Conservation (phyloP, 2,113 vertebrate species). For the Spea multiplicata region DNA sequence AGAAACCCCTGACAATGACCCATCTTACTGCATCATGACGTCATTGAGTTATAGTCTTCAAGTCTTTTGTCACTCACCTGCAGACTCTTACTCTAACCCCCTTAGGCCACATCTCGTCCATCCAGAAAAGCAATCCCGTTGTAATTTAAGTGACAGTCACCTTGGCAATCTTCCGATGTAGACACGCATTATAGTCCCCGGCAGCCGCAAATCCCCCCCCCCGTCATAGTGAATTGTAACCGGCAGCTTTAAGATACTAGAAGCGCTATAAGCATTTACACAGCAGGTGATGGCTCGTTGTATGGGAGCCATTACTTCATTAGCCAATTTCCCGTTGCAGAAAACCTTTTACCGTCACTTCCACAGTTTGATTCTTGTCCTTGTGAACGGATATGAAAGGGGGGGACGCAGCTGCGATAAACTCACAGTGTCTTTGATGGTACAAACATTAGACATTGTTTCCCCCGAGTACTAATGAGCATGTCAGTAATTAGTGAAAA, state of each 20-base stretch:
- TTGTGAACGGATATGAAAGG: conserved; percentile 16
- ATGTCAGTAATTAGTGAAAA: conserved; percentile 9
- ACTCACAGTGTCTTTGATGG: conserved; percentile 11
- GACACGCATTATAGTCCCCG: too few relatives aligned
- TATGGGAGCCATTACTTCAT: conserved; percentile 16
- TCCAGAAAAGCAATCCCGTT: too few relatives aligned
- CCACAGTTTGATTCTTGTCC: conserved; percentile 23
- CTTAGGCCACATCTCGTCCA: too few relatives aligned
- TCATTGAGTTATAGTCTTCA: too few relatives aligned
- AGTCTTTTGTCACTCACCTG: too few relatives aligned
- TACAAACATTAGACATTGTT: background rate
- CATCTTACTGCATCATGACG: too few relatives aligned
- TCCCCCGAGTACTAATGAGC: conserved; percentile 10
- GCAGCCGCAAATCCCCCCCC: too few relatives aligned
- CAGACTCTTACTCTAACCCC: too few relatives aligned
- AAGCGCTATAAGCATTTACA: background rate
- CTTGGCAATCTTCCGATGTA: too few relatives aligned
- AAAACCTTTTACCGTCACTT: conserved; percentile 12
- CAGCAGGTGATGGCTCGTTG: conserved; percentile 1
- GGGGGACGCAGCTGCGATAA: conserved; percentile 12
- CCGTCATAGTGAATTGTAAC: background rate
- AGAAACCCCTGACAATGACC: too few relatives aligned
- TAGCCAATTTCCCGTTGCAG: conserved; percentile 6
- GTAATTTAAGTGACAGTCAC: too few relatives aligned
- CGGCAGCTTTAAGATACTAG: background rate